Base-by-base conservation (phyloP, 2,888 invertebrate species). In the Coecobrya sp. region DNA sequence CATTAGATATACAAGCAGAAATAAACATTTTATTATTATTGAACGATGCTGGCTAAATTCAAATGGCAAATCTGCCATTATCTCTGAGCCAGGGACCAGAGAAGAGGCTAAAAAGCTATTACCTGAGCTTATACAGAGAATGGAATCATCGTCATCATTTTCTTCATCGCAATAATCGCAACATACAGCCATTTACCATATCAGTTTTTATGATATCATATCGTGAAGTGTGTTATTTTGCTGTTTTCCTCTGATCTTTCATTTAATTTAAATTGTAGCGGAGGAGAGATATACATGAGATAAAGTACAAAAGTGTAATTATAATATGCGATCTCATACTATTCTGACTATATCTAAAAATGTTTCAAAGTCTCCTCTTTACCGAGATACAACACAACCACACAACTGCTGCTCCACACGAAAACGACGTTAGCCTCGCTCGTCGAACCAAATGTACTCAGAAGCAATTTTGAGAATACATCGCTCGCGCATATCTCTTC, bases 181-280 rank as follows among this genome's bases (percentile, higher is more conserved):
- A 30, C 62, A 42, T 62, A 55, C 10, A 49, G 19, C 11, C 42
- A 22, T 59, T 82, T 62, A 82, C 62, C 45, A 62, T 82, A 82
- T 82, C 62, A 81, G 79, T 16, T 82, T 82, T 59, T 25, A n/a
- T 82, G 79, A 79, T 82, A 62, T 62, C 30, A 30, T 30, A 30
- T 82, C 81, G 52, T 76, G 49, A 76, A 73, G 45, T 10, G 52
- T 81, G 81, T 55, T 81, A 81, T 27, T n/a, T 81, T 81, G 81
- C 82, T 59, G 19, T 36, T 82, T 68, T 81, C 70, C 10, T 65
- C 30, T 55, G 81, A 70, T 84, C 36, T 73, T 42, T 55, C 59
- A 89, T 89, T 89, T 70, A 68, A 84, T 89, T 89, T 73, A 82
- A 68, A 89, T 89, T 42, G 25, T 65, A 59, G 16, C 30, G 16